Evolutionary conservation across 2,797 vertebrate species (phyloP), one percentile per base, ranked within the genome.

Genomic region (Protosalanx chinensis): DNA sequence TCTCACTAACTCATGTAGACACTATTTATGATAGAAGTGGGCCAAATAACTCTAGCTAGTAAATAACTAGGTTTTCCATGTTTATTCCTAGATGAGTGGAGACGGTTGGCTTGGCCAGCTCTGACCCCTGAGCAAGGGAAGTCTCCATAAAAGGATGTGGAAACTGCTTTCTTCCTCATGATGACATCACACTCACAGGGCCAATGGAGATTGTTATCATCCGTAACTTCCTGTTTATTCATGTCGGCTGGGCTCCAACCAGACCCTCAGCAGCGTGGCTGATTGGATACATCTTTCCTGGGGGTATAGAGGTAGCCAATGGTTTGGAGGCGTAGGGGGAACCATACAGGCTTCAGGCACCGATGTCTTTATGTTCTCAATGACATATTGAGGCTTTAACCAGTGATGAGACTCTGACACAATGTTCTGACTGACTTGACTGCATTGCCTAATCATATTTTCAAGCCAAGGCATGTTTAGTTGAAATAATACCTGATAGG

Each of bases 221-320:
- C 72, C 84, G 82, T 77, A 72, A 64, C 78, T 91, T 93, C 92
- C 91, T 92, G 92, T 93, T 93, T 92, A 77, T 89, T 82, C 72
- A 70, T 35, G 76, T 72, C 3, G 35, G 72, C 74, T 67, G 59
- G 71, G 29, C 79, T 80, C 63, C 49, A 58, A 73, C 79, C 72
- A 59, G 60, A 53, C 46, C 72, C 5, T 63, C 71, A 72, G 80
- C 59, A 74, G 59, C 53, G 60, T 59, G 56, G 46, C 35, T 29
- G 65, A 75, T 16, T 62, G 60, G n/a, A 56, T 62, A 49, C 18
- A 37, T 41, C 29, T 61, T 64, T 7, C 79, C 59, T 41, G 37
- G 37, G 37, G 37, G 37, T 41, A 13, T 10, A 41, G 37, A 41
- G 37, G 37, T 41, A 41, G 10, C 37, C 37, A 41, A 41, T 27